Evolutionary conservation across 1,140 invertebrate species (phyloP), one percentile per base, ranked within the genome.

Genomic region (Drosophila grimshawi): DNA sequence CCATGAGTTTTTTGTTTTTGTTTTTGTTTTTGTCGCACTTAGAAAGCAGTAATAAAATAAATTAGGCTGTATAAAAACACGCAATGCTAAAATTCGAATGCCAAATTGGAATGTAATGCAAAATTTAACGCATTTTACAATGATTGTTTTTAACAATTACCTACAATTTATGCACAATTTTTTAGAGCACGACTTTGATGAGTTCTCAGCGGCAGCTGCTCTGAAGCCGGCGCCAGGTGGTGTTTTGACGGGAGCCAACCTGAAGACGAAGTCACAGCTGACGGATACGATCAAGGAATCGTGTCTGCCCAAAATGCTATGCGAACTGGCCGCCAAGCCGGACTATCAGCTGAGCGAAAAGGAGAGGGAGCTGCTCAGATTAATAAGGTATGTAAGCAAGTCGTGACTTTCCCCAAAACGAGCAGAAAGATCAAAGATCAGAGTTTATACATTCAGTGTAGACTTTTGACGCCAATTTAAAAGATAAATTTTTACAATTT

Each of bases 291-390:
- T 92, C 53, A 92, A 91, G 69, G 92, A 92, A 45, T 91, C 94
- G 4, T 96, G 96, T 92, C 92, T 97, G 61, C 96, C 96, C 1
- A 96, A 96, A 93, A 93, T 96, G 77, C 95, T 97, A 32, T 97
- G 96, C 81, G 96, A 97, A 92, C 89, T 97, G 88, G 95, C 82
- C 94, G 95, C 65, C 93, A 95, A 65, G 93, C 94, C 48, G 93
- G 95, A 86, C 94, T 95, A 88, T 94, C 95, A 79, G 70, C 92
- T 96, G n/a, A 95, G 94, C 30, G 95, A 96, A 72, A 95, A 95
- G 81, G 96, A 96, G 86, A 94, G 94, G 75, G 94, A 95, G 49
- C 92, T 96, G 19, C 93, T 97, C 6, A 93, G 94, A 80, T 92
- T 96, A 62, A 95, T 97, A 72, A 95, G 95, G 96, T 96, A 93